Evolutionary conservation across 2,888 invertebrate species (phyloP).

Genomic region (Dorcus hopei): DNA sequence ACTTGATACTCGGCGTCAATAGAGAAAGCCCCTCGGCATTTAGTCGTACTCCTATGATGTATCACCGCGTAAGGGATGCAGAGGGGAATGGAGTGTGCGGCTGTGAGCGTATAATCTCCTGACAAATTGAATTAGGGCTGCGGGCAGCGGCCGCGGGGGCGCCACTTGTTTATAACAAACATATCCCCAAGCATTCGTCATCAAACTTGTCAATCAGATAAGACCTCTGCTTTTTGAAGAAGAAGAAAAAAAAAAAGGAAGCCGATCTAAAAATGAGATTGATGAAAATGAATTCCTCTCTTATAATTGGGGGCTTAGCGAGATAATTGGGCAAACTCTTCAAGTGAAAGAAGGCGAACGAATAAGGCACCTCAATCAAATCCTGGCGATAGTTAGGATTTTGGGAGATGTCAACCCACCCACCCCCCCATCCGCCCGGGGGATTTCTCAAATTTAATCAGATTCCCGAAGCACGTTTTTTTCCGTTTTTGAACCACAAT

Average conservation of each 20-base stretch:
- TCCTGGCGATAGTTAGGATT: neutral
- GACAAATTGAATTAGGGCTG: constrained; percentile 52
- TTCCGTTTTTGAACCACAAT: constrained; percentile 47
- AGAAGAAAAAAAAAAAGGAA: neutral
- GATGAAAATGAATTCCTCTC: constrained; percentile 30
- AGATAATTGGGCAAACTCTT: constrained; percentile 57
- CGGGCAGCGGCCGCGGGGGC: constrained; percentile 45
- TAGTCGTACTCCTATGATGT: constrained; percentile 47
- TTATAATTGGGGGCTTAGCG: constrained; percentile 65
- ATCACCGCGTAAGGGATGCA: constrained; percentile 40
- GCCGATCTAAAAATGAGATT: constrained; percentile 25
- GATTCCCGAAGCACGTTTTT: constrained; percentile 24
- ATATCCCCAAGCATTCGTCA: constrained; percentile 42
- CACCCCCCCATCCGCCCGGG: constrained; percentile 1
- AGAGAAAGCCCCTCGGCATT: constrained; percentile 28
- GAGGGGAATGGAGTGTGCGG: constrained; percentile 45
- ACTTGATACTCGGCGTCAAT: constrained; percentile 22
- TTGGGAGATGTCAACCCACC: constrained; percentile 30
- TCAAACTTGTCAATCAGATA: constrained; percentile 40
- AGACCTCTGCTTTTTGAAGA: constrained; percentile 1
- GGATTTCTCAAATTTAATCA: constrained; percentile 8
- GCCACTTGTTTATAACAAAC: constrained; percentile 52
- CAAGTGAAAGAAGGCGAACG: neutral
- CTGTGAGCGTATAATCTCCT: constrained; percentile 51
- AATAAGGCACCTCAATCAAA: neutral